Percentiles rank a stretch among this genome's conserved stretches.
Conservation (phyloP, 2,888 invertebrate genomes). For the Patella ulyssiponensis region DNA sequence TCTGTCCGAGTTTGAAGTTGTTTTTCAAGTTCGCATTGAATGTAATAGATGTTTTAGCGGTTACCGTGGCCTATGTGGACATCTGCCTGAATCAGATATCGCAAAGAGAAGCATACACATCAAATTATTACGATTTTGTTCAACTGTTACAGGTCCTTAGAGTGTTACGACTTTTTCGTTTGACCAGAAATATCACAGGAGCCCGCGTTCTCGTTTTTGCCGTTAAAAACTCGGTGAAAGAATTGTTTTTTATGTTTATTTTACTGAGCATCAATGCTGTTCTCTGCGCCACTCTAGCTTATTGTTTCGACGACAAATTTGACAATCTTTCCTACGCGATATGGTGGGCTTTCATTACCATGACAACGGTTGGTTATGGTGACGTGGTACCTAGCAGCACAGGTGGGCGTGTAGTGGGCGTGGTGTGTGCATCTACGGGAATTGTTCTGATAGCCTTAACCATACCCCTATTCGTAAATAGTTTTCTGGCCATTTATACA, state of each 20-base stretch:
- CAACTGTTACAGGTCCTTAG: constrained; percentile 13
- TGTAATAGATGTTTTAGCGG: constrained; percentile 14
- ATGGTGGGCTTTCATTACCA: constrained; percentile 32
- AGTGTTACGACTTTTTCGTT: constrained; percentile 16
- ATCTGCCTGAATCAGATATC: neutral
- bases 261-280: constrained; percentile 15
- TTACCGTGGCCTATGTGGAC: constrained; percentile 1
- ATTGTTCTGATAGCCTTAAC: constrained; percentile 28
- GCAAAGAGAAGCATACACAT: neutral
- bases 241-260: constrained; percentile 18
- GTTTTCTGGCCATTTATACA: constrained; percentile 25
- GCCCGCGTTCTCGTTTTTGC: constrained; percentile 17
- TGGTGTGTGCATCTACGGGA: constrained; percentile 20
- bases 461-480: constrained; percentile 27
- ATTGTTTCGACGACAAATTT: constrained; percentile 11
- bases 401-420: constrained; percentile 21
- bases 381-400: constrained; percentile 28
- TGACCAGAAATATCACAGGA: constrained; percentile 15
- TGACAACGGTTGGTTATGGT: constrained; percentile 33
- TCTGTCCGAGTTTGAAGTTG: neutral
- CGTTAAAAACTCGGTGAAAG: constrained; percentile 11
- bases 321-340: constrained; percentile 20
- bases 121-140: neutral
- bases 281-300: constrained; percentile 18
- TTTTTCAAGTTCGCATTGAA: constrained; percentile 16